Base-by-base conservation (phyloP, 2,113 vertebrate genomes). In the Tenebrosternarchus preto region DNA sequence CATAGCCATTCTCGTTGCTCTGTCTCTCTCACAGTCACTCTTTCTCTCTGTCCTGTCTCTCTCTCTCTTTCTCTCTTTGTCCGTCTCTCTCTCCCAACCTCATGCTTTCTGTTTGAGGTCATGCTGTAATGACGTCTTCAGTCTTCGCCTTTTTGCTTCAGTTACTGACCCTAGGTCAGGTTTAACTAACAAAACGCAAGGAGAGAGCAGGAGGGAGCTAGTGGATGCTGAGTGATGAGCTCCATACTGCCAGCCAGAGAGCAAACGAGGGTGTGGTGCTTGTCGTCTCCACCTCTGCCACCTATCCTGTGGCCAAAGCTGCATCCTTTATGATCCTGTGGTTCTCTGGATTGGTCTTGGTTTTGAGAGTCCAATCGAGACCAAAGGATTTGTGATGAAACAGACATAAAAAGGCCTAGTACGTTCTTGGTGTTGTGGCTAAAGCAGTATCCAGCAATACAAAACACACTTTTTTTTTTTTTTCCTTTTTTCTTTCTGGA, bases 31-130 rank as follows among this genome's bases (percentile, higher is more conserved):
- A 50, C 43, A 50, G 43, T 12, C 11, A n/a, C 25, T 29, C 6
- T 22, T 17, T 46, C 50, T 39, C 7, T 46, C 22, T 50, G 3
- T 55, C 24, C 43, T 3, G 3, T 55, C 24, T 29, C 1, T 31
- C 72, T 56, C 29, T 76, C 2, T 57, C 17, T 39, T 19, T 56
- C 20, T n/a, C 46, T 64, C 25, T 60, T 56, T 61, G n/a, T 67
- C 33, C 27, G 17, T 46, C 43, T 63, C 12, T n/a, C 15, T 11
- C 8, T 50, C 43, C 11, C 43, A 12, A 11, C 55, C 36, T 50
- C 29, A 12, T 69, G 2, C 19, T 5, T 59, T 82, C 82, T 91
- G 90, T 91, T 91, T 90, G 89, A 88, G 81, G 80, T 88, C 86
- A 88, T 61, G 73, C 80, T 82, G 87, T 80, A 79, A 78, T 70